Base-by-base conservation (phyloP, 2,888 invertebrate genomes). In the Tenthredo scrophulariae region DNA sequence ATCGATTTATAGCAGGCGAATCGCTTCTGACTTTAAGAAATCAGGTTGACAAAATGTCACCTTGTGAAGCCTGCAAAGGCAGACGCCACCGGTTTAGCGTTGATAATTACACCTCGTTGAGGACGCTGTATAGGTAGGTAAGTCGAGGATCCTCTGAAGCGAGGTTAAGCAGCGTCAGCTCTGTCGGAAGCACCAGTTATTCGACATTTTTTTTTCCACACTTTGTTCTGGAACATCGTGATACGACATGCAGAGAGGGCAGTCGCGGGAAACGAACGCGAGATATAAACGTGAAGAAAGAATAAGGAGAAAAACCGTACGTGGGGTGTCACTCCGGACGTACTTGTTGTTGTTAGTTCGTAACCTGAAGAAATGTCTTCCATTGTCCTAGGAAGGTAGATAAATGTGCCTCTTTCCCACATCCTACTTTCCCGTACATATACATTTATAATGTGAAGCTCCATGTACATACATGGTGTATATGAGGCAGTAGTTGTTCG, bases 161-260 rank as follows among this genome's bases (percentile, higher is more conserved):
- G 80, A 80, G 80, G 80, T 80, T 80, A 62, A 80, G 80, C 80
- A 62, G 33, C 80, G 80, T 80, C 80, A 80, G 80, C 80, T 80
- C n/a, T 15, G 58, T 22, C 80, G 80, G n/a, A 80, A 80, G 80
- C 80, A 80, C 80, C 80, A 18, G 79, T 37, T 80, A 40, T 80
- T 80, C 58, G 40, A 37, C 37, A 50, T 29, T 50, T 77, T 50
- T 46, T 75, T 40, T n/a, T 40, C 80, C 58, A 80, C 80, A 80
- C 80, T 80, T 62, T 80, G 40, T 62, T 62, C 80, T 40, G 58
- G 22, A 80, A 62, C n/a, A 29, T 80, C 80, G 80, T 18, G 80
- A 80, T 80, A 80, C 80, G 80, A 80, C 80, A 80, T 80, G 80
- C 37, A 58, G 62, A 33, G 40, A 18, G 54, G 18, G 18, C 10